A percentile compares a stretch with the other conserved stretches of the same genome.
Evolutionary conservation across 2,113 vertebrate species (phyloP).

Genomic region (Salvelinus sp.): DNA sequence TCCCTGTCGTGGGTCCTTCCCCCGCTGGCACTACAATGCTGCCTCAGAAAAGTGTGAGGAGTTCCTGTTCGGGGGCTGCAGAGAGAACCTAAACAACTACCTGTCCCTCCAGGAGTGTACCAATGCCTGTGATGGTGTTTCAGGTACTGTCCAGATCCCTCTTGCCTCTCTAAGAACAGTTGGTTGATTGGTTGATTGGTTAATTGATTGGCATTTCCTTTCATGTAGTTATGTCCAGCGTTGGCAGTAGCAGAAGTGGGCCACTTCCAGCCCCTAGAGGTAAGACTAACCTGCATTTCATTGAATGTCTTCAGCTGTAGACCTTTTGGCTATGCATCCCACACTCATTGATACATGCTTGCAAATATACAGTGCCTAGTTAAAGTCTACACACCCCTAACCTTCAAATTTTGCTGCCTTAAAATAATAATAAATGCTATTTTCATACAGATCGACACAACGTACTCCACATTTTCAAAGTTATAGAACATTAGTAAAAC

Average conservation of each 20-base stretch:
- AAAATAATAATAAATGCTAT: no score
- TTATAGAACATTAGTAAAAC: no score
- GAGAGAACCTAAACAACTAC: constrained; percentile 91
- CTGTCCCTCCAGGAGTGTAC: constrained; percentile 79
- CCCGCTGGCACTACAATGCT: constrained; percentile 88
- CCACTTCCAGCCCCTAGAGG: constrained; percentile 7
- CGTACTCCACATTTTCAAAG: no score
- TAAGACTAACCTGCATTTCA: constrained; percentile 18
- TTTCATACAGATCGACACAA: no score
- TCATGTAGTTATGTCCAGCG: not conserved
- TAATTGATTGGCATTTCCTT: no score
- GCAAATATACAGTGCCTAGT: no score
- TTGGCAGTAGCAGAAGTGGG: constrained; percentile 38
- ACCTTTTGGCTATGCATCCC: not conserved
- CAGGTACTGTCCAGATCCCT: constrained; percentile 27
- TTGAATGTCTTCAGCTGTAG: constrained; percentile 12
- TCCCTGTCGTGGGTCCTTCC: constrained; percentile 87
- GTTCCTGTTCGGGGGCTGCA: constrained; percentile 89
- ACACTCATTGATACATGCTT: not conserved
- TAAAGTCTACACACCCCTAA: no score
- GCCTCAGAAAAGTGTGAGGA: constrained; percentile 76
- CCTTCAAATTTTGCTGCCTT: no score
- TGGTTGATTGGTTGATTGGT: not conserved
- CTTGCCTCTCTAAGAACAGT: not conserved
- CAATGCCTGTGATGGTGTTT: constrained; percentile 64